Conservation (phyloP, 2,797 vertebrate genomes). For the Halcyon leucocephala region DNA sequence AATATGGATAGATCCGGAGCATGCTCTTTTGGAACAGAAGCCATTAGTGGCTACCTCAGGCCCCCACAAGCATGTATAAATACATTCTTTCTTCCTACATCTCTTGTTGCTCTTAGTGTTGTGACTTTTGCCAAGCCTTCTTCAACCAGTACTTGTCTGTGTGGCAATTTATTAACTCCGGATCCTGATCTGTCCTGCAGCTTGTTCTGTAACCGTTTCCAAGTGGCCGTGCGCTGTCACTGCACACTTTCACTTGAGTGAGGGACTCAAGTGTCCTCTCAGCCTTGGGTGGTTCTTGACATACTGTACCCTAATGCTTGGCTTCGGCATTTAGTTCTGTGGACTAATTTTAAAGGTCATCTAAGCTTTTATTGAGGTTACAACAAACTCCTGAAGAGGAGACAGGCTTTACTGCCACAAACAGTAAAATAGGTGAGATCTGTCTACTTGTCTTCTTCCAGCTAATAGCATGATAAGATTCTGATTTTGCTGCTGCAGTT, state of each 20-base stretch:
- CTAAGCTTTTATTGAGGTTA: neutral
- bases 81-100: neutral
- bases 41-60: neutral
- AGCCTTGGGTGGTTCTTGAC: neutral
- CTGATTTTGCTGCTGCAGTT: neutral
- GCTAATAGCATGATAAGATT: neutral
- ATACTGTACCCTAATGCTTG: neutral
- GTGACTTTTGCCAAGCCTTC: neutral
- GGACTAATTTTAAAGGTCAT: neutral
- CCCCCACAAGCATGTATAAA: neutral
- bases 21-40: neutral
- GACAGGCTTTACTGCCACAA: neutral
- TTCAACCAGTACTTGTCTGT: rapidly evolving
- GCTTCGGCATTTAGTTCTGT: neutral
- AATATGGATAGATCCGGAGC: neutral
- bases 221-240: rapidly evolving
- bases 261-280: neutral
- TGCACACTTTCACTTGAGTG: too few species aligned
- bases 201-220: neutral
- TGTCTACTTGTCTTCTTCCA: neutral
- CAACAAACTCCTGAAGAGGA: neutral
- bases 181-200: neutral
- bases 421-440: neutral
- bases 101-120: neutral
- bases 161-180: neutral